Percentiles rank a stretch among this genome's conserved stretches.
phyloP scores from a whole-genome alignment of 2,113 vertebrate species.

The Chascanopsetta lugubris region DNA sequence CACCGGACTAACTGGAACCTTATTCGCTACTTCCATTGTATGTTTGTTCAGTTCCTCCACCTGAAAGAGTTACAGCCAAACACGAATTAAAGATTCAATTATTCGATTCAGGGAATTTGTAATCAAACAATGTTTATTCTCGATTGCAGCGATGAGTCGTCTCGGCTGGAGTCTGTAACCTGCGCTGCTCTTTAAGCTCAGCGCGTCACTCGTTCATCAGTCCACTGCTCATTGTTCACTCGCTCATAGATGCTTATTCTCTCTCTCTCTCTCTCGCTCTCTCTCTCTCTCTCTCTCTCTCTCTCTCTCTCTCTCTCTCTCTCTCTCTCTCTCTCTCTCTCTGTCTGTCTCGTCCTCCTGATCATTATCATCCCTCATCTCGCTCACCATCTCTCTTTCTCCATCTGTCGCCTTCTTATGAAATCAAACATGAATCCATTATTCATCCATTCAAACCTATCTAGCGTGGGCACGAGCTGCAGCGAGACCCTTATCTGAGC shows the following conservation, averaged over 20 bases:
- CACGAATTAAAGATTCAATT: too few species aligned
- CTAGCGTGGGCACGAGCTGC: slow-evolving; percentile 53
- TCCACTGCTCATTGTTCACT: slow-evolving; percentile 63
- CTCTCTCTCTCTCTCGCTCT: too few species aligned
- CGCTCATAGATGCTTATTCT: slow-evolving; percentile 41
- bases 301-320: too few species aligned
- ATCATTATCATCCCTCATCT: slow-evolving; percentile 70
- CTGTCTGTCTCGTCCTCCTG: slow-evolving; percentile 24
- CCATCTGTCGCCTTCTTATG: slow-evolving; percentile 71
- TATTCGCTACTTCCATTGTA: too few species aligned
- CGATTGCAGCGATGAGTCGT: too few species aligned
- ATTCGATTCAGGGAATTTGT: too few species aligned
- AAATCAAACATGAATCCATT: slow-evolving; percentile 73
- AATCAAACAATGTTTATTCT: too few species aligned
- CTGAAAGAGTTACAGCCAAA: too few species aligned
- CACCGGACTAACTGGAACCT: too few species aligned
- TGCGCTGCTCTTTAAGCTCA: slow-evolving; percentile 31
- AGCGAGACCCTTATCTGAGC: slow-evolving; percentile 55
- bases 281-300: too few species aligned
- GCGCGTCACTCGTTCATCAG: slow-evolving; percentile 63
- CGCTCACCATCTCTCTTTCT: slow-evolving; percentile 58
- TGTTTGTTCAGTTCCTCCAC: too few species aligned
- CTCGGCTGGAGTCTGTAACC: slow-evolving; percentile 25
- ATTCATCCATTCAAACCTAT: slow-evolving; percentile 73
- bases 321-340: slow-evolving; percentile 8